Percentiles rank a stretch among this genome's conserved stretches.
phyloP scores from a whole-genome alignment of 2,113 vertebrate genomes.

The Rhinopomastus cyanomelas region DNA sequence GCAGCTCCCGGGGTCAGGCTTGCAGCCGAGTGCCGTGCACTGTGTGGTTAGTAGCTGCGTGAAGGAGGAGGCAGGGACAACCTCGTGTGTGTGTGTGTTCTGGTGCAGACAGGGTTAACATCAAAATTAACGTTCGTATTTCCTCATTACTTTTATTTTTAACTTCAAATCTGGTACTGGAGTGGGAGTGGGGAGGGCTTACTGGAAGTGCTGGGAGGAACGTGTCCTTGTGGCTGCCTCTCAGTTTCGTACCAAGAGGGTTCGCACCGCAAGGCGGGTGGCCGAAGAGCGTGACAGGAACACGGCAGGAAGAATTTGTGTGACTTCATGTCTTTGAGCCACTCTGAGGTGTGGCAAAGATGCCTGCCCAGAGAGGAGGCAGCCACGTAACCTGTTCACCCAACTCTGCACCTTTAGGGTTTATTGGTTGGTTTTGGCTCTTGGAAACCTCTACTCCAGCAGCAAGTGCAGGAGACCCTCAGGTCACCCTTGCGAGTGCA shows the following conservation, averaged over 20 bases:
- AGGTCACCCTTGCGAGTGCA: background rate
- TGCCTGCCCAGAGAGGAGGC: background rate
- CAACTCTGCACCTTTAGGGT: background rate
- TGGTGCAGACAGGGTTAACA: background rate
- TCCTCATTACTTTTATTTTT: background rate
- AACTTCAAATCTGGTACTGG: background rate
- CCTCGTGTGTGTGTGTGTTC: background rate
- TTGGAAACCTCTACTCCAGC: background rate
- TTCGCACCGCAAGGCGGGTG: background rate
- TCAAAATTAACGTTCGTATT: background rate
- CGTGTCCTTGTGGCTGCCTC: background rate
- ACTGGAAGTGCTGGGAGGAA: background rate
- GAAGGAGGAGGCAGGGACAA: background rate
- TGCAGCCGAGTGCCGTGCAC: rapidly evolving
- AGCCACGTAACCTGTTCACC: background rate
- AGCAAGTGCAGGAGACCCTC: background rate
- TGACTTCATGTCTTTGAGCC: background rate
- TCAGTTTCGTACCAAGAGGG: background rate
- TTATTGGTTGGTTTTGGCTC: background rate
- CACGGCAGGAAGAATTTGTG: background rate
- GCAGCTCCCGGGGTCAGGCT: background rate
- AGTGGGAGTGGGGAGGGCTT: background rate
- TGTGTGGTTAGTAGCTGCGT: background rate
- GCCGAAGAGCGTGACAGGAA: background rate
- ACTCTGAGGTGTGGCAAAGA: background rate